A percentile compares a stretch with the other conserved stretches of the same genome.
These are phyloP conservation scores for Schizopygopsis malacanthus DNA, from an alignment of 2,797 vertebrate genomes.

Conservation along the genomic window DNA sequence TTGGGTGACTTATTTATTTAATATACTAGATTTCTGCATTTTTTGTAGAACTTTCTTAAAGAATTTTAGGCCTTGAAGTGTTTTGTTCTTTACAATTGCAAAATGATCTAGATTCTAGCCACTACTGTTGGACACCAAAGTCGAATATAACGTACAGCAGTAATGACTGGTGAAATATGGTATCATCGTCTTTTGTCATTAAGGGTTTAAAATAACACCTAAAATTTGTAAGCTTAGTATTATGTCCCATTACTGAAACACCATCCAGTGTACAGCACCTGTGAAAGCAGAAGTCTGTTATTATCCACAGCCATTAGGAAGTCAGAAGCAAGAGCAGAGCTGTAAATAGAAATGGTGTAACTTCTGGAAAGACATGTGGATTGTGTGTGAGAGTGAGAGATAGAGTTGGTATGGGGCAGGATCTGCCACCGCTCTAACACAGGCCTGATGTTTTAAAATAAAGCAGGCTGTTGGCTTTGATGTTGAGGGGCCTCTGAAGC, in stretches of 20 bases:
- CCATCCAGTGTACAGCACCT: not conserved
- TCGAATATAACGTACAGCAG: not conserved
- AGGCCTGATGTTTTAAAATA: constrained; percentile 71
- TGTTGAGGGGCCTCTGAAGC: constrained; percentile 74
- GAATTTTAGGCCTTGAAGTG: not conserved
- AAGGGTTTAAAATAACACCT: not conserved
- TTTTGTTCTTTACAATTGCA: not conserved
- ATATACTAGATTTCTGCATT: too few relatives aligned
- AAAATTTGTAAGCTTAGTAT: not conserved
- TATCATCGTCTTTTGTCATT: not conserved
- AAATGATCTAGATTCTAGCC: not conserved
- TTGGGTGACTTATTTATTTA: too few relatives aligned
- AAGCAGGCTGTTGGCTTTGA: constrained; percentile 74
- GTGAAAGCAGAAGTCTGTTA: not conserved
- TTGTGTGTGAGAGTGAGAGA: constrained; percentile 62
- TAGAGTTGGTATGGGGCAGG: constrained; percentile 23
- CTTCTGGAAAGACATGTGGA: constrained; percentile 68
- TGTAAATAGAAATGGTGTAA: constrained; percentile 65
- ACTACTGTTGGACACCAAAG: not conserved
- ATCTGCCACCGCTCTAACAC: constrained; percentile 69
- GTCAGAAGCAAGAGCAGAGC: constrained; percentile 39
- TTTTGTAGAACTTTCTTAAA: not conserved
- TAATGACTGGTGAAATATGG: not conserved
- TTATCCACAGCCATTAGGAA: not conserved
- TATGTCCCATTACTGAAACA: not conserved